phyloP scores from a whole-genome alignment of 2,888 invertebrate genomes.

The Drosophila limbata region DNA sequence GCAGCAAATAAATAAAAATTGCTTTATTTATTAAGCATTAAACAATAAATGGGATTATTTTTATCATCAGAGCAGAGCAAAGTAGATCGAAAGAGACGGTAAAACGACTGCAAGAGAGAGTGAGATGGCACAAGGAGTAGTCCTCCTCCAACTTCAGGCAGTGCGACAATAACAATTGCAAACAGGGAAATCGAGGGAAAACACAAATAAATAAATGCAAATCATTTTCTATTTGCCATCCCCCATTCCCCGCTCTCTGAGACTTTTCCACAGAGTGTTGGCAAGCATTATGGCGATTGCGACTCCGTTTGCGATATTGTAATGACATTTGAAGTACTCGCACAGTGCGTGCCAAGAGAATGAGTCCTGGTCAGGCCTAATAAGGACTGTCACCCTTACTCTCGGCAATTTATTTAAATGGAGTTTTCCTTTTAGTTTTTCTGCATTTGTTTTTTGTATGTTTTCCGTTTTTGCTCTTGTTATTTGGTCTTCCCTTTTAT shows the following conservation, averaged over 20 bases:
- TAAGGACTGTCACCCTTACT: slow-evolving; percentile 30
- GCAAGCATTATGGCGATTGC: slow-evolving; percentile 42
- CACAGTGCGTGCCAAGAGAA: slow-evolving; percentile 15
- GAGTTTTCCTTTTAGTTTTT: slow-evolving; percentile 23
- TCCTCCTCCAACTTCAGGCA: slow-evolving; percentile 21
- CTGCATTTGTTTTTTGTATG: slow-evolving; percentile 12
- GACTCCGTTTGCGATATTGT: slow-evolving; percentile 43
- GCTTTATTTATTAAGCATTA: slow-evolving; percentile 80
- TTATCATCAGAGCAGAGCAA: slow-evolving; percentile 53
- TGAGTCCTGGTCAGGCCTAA: slow-evolving; percentile 44
- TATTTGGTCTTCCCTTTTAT: slow-evolving; percentile 52
- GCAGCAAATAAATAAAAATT: slow-evolving; percentile 78
- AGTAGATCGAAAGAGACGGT: slow-evolving; percentile 13
- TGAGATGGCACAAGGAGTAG: slow-evolving; percentile 13
- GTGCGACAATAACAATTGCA: slow-evolving; percentile 58
- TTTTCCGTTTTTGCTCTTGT: slow-evolving; percentile 27
- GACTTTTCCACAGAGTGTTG: slow-evolving; percentile 45
- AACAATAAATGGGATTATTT: slow-evolving; percentile 81
- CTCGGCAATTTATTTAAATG: slow-evolving; percentile 62
- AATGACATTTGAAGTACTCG: slow-evolving; percentile 43
- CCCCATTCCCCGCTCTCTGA: background rate
- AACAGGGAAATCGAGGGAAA: slow-evolving; percentile 19
- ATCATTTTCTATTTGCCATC: slow-evolving; percentile 58
- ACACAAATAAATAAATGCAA: slow-evolving; percentile 71
- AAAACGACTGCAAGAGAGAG: slow-evolving; percentile 8